Conservation (phyloP, 2,888 invertebrate genomes). For the Dermolepida albohirtum region DNA sequence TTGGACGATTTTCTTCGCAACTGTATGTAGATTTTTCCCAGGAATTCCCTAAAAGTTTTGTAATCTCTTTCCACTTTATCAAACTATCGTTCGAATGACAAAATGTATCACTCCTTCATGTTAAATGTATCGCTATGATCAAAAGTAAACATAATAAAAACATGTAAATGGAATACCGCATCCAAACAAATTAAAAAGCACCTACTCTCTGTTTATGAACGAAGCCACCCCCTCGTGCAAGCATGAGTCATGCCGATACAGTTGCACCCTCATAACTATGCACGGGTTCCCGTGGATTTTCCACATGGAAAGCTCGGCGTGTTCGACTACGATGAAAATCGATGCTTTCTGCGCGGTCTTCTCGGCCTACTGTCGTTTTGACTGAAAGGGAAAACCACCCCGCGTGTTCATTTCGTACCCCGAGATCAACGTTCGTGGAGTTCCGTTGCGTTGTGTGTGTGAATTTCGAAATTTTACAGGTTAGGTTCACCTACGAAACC, state of each 20-base stretch:
- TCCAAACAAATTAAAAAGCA: constrained; percentile 29
- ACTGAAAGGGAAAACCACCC: constrained; percentile 44
- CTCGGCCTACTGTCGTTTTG: constrained; percentile 40
- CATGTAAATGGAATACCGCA: constrained; percentile 4
- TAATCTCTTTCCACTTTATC: too few species aligned
- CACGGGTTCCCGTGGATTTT: not conserved
- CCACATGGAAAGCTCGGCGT: not conserved
- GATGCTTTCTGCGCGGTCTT: constrained; percentile 46
- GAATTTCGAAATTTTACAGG: constrained; percentile 13
- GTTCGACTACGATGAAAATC: constrained; percentile 42
- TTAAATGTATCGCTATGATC: constrained; percentile 1
- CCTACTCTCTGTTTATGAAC: constrained; percentile 4
- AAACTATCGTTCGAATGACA: too few species aligned
- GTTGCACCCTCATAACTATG: not conserved
- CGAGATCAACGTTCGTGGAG: constrained; percentile 25
- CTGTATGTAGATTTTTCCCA: too few species aligned
- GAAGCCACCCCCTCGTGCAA: constrained; percentile 31
- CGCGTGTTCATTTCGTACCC: constrained; percentile 28
- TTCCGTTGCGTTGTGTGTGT: constrained; percentile 21
- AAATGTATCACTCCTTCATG: too few species aligned
- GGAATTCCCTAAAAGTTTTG: too few species aligned
- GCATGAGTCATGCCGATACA: constrained; percentile 31
- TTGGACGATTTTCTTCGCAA: too few species aligned
- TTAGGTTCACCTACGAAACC: constrained; percentile 1
- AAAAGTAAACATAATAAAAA: constrained; percentile 8